A percentile compares a stretch with the other conserved stretches of the same genome.
Evolutionary conservation across 2,113 vertebrate species (phyloP).

Genomic region (Melierax canorus): DNA sequence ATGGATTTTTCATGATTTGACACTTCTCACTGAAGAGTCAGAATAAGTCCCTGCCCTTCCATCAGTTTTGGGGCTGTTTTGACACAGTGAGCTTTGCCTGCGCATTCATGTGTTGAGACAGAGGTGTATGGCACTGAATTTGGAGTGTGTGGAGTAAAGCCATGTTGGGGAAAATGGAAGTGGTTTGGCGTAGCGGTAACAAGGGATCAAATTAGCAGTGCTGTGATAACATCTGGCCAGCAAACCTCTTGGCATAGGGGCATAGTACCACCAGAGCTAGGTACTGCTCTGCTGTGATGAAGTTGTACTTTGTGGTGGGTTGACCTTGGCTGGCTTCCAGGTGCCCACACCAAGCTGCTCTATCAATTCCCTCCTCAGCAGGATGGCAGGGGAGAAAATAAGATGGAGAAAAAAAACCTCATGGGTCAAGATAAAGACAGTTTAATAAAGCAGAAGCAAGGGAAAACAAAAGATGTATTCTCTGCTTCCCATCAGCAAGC

Average conservation of each 20-base stretch:
- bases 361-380: not conserved
- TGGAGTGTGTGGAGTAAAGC: not conserved
- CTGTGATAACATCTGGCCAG: fast-evolving
- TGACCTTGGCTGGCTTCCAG: not conserved
- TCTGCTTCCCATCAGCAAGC: not conserved
- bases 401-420: not conserved
- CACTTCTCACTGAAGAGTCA: not conserved
- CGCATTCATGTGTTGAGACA: not conserved
- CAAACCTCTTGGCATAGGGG: not conserved
- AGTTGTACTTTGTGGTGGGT: not conserved
- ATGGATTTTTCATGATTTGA: not conserved
- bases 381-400: not conserved
- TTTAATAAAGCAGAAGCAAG: not conserved
- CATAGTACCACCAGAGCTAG: not conserved
- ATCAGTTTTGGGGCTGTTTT: not conserved
- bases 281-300: not conserved
- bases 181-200: not conserved
- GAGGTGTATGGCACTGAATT: too few species aligned
- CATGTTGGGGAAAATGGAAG: not conserved
- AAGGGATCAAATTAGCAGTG: not conserved
- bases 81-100: not conserved
- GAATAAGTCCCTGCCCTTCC: not conserved
- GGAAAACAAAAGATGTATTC: not conserved
- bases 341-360: not conserved
- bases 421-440: not conserved